Evolutionary conservation across 2,797 vertebrate genomes (phyloP).

Genomic region (Myiothlypis chrysogaster): DNA sequence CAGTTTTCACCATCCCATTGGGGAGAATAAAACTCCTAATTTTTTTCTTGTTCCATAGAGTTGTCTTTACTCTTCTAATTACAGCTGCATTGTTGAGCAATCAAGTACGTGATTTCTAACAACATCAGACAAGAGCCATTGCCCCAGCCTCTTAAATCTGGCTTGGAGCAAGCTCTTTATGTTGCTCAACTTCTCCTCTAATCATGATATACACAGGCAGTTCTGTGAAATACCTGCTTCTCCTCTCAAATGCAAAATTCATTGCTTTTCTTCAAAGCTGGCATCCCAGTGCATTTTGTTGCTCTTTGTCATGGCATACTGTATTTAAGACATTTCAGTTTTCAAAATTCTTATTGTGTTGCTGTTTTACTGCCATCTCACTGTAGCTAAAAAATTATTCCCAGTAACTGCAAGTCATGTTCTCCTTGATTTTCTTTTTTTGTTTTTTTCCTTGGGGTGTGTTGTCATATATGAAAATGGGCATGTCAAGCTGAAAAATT

Average conservation of each 20-base stretch:
- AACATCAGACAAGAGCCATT: background rate
- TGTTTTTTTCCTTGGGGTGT: background rate
- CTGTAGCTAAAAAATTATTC: background rate
- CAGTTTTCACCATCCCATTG: background rate
- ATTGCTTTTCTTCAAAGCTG: background rate
- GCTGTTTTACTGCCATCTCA: background rate
- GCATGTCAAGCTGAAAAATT: background rate
- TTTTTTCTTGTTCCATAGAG: slow-evolving; percentile 40
- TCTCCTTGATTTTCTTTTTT: background rate
- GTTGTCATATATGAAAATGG: background rate
- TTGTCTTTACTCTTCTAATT: slow-evolving; percentile 56
- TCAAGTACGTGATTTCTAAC: slow-evolving; percentile 9
- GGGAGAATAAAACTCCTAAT: slow-evolving; percentile 14
- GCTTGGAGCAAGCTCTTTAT: background rate
- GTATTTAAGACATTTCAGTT: background rate
- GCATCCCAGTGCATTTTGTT: background rate
- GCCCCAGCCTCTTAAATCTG: background rate
- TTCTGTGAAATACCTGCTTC: background rate
- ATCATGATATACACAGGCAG: background rate
- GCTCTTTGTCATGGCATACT: background rate
- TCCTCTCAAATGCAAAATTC: background rate
- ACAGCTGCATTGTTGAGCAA: slow-evolving; percentile 44
- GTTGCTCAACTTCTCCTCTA: background rate
- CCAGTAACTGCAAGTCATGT: background rate
- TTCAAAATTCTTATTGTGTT: background rate